Evolutionary conservation across 2,888 invertebrate species (phyloP), one percentile per base, ranked within the genome.

Genomic region (Drosophila silvestris): DNA sequence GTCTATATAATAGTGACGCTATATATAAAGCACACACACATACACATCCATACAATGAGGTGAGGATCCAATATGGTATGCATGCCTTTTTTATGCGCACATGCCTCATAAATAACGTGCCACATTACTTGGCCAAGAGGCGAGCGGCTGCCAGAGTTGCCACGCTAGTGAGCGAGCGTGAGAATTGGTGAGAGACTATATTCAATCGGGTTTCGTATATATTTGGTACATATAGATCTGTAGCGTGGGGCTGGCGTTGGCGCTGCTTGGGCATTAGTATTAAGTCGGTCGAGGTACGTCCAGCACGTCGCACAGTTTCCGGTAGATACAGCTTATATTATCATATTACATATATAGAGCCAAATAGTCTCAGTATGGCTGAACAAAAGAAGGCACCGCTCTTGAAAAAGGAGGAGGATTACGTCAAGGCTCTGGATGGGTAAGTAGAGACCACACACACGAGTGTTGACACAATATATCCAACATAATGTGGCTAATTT

Each of bases 341-440:
- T 68, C 59, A 61, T 32, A 57, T 39, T 53, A 44, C 19, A 52
- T 52, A 26, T 47, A 47, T 51, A 47, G 60, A 47, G 26, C 44
- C 19, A 63, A 53, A 28, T 50, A 37, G 41, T 62, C 19, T n/a
- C 37, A 67, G 69, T 83, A 93, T 93, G 93, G 92, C 93, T 74
- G 93, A 93, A 83, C 93, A 93, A 81, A 93, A 93, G 86, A 93
- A 93, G 87, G 93, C 93, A 79, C 93, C 93, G 68, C 89, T 93
- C 65, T 82, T 93, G 64, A 93, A 81, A 77, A 93, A 92, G 81
- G 93, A 93, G 75, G 93, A 93, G 79, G 93, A 93, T 71, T 93
- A 88, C 68, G 85, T 93, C 53, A 93, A 93, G 86, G 93, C 91
- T 70, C 82, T 93, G 22, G 92, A 92, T 44, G 93, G 93, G 93